A percentile compares a stretch with the other conserved stretches of the same genome.
Conservation (phyloP, 2,113 vertebrate genomes). For the Hyperopisus bebe region DNA sequence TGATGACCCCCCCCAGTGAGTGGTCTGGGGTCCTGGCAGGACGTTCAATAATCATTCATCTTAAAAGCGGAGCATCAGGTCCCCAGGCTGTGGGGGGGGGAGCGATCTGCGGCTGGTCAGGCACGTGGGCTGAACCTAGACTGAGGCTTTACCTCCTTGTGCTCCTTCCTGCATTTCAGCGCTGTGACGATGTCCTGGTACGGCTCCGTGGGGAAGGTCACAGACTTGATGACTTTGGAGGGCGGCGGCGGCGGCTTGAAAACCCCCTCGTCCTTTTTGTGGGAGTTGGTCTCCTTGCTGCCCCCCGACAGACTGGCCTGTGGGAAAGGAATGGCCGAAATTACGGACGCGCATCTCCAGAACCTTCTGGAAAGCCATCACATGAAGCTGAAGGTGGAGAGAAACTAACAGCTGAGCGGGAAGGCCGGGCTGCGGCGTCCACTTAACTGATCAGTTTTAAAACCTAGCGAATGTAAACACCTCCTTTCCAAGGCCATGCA, state of each 20-base stretch:
- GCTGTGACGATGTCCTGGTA: constrained; percentile 95
- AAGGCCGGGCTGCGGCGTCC: neutral
- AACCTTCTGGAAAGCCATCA: neutral
- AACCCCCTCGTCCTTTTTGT: constrained; percentile 81
- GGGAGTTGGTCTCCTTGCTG: constrained; percentile 71
- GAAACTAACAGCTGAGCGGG: neutral
- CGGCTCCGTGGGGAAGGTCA: constrained; percentile 84
- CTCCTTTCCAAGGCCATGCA: neutral
- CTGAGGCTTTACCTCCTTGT: constrained; percentile 84
- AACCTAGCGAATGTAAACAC: neutral
- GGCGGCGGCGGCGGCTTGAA: constrained; percentile 95
- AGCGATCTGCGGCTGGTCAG: neutral
- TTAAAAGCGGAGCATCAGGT: neutral
- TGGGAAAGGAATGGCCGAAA: constrained; percentile 49
- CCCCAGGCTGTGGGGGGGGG: neutral
- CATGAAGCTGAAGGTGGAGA: neutral
- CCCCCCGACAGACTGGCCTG: constrained; percentile 70
- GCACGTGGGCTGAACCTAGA: neutral
- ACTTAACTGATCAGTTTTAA: neutral
- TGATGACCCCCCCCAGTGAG: neutral
- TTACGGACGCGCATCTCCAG: neutral
- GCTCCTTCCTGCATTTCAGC: constrained; percentile 95
- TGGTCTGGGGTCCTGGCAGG: neutral
- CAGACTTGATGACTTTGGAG: constrained; percentile 91
- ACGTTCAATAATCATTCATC: neutral